Percentiles rank a stretch among this genome's conserved stretches.
phyloP scores from a whole-genome alignment of 2,888 invertebrate species.

The Megalurothrips usitatus region DNA sequence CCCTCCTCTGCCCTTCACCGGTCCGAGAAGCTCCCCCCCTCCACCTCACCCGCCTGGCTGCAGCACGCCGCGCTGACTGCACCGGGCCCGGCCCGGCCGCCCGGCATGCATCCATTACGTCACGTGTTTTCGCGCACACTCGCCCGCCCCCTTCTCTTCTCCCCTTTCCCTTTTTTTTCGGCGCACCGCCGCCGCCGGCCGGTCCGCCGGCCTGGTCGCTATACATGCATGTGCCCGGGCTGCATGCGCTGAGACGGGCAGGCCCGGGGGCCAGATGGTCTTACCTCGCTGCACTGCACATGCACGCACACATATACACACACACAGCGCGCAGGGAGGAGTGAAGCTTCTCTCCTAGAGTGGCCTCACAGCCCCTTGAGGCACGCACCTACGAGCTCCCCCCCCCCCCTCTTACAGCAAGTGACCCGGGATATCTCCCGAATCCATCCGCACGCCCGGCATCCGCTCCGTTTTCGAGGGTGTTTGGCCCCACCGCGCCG shows the following conservation, averaged over 20 bases:
- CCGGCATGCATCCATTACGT: slow-evolving; percentile 21
- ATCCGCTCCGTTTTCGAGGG: too few relatives aligned
- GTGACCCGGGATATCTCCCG: too few relatives aligned
- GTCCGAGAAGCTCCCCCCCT: not conserved
- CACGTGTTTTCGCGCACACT: slow-evolving; percentile 3
- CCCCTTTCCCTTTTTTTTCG: not conserved
- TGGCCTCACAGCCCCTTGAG: too few relatives aligned
- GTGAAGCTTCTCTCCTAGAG: too few relatives aligned
- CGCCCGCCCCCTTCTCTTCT: not conserved
- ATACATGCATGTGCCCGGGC: not conserved
- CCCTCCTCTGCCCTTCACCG: not conserved
- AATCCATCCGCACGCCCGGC: too few relatives aligned
- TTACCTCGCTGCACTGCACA: not conserved
- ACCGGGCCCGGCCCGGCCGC: slow-evolving; percentile 6
- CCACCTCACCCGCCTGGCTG: not conserved
- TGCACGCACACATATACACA: too few relatives aligned
- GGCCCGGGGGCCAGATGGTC: not conserved
- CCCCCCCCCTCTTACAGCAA: too few relatives aligned
- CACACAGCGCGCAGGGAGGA: too few relatives aligned
- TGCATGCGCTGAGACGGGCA: not conserved
- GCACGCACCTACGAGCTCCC: too few relatives aligned
- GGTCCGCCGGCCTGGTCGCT: not conserved
- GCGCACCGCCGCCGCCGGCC: not conserved
- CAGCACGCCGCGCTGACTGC: not conserved
- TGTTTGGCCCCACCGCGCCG: too few relatives aligned